Evolutionary conservation across 2,797 vertebrate species (phyloP), one percentile per base, ranked within the genome.

Genomic region (Phrynocephalus guinanensis): DNA sequence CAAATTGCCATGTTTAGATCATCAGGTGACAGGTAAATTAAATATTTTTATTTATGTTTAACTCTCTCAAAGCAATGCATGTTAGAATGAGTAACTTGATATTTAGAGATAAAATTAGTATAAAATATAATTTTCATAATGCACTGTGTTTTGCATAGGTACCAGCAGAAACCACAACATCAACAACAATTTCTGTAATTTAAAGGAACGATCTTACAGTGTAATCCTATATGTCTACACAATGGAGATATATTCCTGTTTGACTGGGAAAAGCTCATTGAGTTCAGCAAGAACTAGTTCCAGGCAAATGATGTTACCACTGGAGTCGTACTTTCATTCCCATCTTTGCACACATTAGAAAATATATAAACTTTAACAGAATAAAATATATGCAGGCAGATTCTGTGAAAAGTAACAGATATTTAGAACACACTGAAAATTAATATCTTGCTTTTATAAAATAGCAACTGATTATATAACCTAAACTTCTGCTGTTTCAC

Each of bases 81-180:
- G 91, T 93, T 91, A 48, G 73, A 89, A 92, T 90, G 90, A 93
- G 90, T 22, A 90, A 86, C 4, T 52, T 83, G 85, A 84, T 90
- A 88, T 87, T 92, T 89, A 72, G 81, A n/a, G 11, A 63, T 63
- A 8, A 81, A 93, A 84, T 89, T 44, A 87, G 70, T 6, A 88
- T 87, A 91, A 93, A 91, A 86, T 18, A 44, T 60, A 0, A 1
- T 77, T 92, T 91, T 89, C 87, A 91, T 24, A 82, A 87, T 63
- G 28, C 67, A 77, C 10, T 56, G 5, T 71, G 76, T 48, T 84
- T 28, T 81, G 68, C 26, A 84, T 72, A 56, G 76, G 86, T 52
- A 67, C 26, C 88, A 86, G 77, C 79, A 92, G 71, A 93, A 70
- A 92, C 7, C 77, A 87, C 13, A 89, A 44, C 88, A 88, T 20